Evolutionary conservation across 2,888 invertebrate species (phyloP).

Genomic region (Pandemis heparana): DNA sequence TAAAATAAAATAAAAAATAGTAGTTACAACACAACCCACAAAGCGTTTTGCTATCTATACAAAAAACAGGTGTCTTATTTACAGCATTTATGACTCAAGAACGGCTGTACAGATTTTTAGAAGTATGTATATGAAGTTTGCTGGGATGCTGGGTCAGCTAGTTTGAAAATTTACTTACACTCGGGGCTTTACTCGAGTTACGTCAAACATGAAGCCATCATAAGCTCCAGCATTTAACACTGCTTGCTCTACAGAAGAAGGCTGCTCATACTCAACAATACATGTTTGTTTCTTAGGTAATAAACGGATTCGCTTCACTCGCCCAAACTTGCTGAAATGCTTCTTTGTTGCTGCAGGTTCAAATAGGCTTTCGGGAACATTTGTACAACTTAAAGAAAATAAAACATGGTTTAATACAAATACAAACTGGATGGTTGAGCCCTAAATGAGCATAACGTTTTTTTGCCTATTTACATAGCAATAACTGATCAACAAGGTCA

Average conservation of each 20-base stretch:
- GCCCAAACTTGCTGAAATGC: constrained; percentile 90
- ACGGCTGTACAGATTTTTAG: too few species aligned
- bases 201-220: constrained; percentile 87
- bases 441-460: not conserved
- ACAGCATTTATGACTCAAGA: too few species aligned
- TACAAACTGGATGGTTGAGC: not conserved
- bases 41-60: too few species aligned
- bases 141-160: too few species aligned
- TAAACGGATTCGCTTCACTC: constrained; percentile 87
- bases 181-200: constrained; percentile 82
- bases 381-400: constrained; percentile 81
- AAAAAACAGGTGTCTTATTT: too few species aligned
- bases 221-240: constrained; percentile 86
- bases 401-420: not conserved
- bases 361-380: constrained; percentile 88
- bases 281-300: constrained; percentile 88
- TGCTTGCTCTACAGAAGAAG: constrained; percentile 85
- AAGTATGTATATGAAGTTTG: too few species aligned
- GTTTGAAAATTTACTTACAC: constrained; percentile 66
- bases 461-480: too few species aligned
- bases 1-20: constrained; percentile 46
- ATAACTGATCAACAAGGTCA: too few species aligned
- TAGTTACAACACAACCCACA: too few species aligned
- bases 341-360: constrained; percentile 86
- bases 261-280: constrained; percentile 88